These are phyloP conservation scores for Ochropleura plecta DNA, from an alignment of 2,888 invertebrate species.

Conservation along the genomic window DNA sequence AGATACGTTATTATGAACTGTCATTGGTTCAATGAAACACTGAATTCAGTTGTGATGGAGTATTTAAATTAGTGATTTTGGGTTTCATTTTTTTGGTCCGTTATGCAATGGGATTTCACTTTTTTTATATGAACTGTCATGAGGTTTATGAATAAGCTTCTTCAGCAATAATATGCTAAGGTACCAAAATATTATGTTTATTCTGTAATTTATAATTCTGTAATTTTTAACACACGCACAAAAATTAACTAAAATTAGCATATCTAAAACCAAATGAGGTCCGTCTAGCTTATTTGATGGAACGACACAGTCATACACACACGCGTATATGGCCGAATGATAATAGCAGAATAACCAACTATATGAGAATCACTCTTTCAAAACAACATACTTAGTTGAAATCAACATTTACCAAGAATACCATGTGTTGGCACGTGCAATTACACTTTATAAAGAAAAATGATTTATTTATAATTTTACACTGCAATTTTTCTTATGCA, in stretches of 20 bases:
- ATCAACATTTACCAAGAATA: slow-evolving; percentile 18
- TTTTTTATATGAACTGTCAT: neutral
- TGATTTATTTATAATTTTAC: slow-evolving; percentile 45
- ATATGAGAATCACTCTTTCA: neutral
- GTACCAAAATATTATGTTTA: too few relatives aligned
- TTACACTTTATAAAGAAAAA: slow-evolving; percentile 48
- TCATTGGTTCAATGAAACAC: slow-evolving; percentile 24
- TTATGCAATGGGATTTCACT: neutral
- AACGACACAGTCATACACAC: neutral
- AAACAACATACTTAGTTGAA: slow-evolving; percentile 3
- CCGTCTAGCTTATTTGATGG: neutral
- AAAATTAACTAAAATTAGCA: neutral
- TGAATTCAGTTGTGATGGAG: slow-evolving; percentile 21
- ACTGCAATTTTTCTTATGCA: slow-evolving; percentile 52
- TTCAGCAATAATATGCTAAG: neutral
- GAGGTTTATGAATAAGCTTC: neutral
- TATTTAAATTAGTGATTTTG: neutral
- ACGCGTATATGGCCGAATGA: neutral
- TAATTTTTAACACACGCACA: neutral
- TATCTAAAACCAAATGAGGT: neutral
- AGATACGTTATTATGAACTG: slow-evolving; percentile 33
- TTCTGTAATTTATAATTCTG: too few relatives aligned
- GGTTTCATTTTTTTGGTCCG: neutral
- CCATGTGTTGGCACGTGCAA: slow-evolving; percentile 17
- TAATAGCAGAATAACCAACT: neutral